These are phyloP conservation scores for Acanthornis magna DNA, from an alignment of 2,797 vertebrate genomes.

Conservation along the genomic window DNA sequence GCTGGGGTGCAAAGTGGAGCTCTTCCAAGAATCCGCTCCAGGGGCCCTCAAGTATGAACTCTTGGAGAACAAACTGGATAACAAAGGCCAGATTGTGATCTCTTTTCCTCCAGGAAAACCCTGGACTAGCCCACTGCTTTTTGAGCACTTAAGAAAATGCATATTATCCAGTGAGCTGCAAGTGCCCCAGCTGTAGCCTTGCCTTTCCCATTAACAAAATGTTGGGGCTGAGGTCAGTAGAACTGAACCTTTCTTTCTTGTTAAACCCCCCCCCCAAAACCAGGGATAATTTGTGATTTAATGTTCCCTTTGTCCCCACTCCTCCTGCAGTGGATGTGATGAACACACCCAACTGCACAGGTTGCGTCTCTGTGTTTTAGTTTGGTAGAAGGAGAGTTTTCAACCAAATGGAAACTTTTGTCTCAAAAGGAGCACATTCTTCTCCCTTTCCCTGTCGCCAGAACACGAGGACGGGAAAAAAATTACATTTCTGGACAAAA, in stretches of 20 bases:
- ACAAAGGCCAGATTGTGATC: conserved; percentile 65
- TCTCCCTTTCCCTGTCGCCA: background rate
- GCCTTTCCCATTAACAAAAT: background rate
- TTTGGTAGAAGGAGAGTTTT: background rate
- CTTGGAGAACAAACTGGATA: conserved; percentile 55
- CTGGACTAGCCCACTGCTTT: conserved; percentile 36
- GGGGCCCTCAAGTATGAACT: conserved; percentile 38
- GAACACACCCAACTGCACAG: background rate
- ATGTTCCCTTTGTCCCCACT: background rate
- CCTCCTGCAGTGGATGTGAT: background rate
- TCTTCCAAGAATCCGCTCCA: conserved; percentile 45
- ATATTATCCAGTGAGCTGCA: background rate
- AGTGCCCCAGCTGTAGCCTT: conserved; percentile 3
- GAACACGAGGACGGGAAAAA: background rate
- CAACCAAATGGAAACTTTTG: background rate
- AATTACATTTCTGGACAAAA: background rate
- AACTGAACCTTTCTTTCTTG: background rate
- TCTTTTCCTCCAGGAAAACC: conserved; percentile 60
- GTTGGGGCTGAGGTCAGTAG: background rate
- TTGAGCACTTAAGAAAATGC: background rate
- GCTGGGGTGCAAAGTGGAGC: conserved; percentile 51
- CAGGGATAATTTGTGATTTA: background rate
- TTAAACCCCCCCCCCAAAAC: background rate
- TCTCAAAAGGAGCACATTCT: background rate
- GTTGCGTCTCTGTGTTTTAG: background rate